These are phyloP conservation scores for Danaus melanippus DNA, from an alignment of 1,140 invertebrate genomes.

Conservation along the genomic window DNA sequence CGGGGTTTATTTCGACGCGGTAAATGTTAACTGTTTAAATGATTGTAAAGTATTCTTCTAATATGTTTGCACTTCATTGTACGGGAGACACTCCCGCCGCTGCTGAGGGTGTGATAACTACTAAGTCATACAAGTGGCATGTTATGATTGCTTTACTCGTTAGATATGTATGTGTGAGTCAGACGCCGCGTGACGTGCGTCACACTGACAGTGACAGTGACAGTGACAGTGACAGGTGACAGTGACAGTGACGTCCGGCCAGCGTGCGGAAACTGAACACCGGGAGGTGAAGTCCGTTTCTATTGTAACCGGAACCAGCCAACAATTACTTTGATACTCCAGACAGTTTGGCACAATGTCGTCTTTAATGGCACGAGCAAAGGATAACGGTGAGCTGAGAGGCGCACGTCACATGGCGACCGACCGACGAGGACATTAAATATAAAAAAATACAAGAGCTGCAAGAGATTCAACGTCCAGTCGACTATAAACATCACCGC, in stretches of 20 bases:
- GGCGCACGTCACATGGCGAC: conserved; percentile 27
- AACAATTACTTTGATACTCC: not conserved
- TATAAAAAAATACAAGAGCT: conserved; percentile 47
- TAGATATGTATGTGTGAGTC: conserved; percentile 58
- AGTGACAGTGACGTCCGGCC: conserved; percentile 14
- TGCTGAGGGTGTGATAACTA: conserved; percentile 25
- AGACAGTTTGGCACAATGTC: conserved; percentile 37
- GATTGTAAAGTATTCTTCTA: too few relatives aligned
- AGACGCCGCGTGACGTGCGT: conserved; percentile 32
- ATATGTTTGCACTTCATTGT: too few relatives aligned
- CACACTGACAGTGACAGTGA: conserved; percentile 11
- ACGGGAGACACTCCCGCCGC: conserved; percentile 1
- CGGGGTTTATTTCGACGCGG: too few relatives aligned
- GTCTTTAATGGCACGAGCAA: conserved; percentile 44
- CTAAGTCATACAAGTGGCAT: conserved; percentile 46
- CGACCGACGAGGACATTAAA: conserved; percentile 15
- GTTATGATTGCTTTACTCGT: conserved; percentile 56
- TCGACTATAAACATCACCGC: conserved; percentile 35
- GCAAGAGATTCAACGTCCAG: conserved; percentile 50
- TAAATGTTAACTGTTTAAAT: too few relatives aligned
- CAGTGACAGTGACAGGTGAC: conserved; percentile 13
- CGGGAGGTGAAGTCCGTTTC: too few relatives aligned
- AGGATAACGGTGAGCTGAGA: conserved; percentile 23
- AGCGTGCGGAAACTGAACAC: conserved; percentile 4
- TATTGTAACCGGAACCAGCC: conserved; percentile 3